Conservation (phyloP, 2,797 vertebrate genomes). For the Sciurus vulgaris region DNA sequence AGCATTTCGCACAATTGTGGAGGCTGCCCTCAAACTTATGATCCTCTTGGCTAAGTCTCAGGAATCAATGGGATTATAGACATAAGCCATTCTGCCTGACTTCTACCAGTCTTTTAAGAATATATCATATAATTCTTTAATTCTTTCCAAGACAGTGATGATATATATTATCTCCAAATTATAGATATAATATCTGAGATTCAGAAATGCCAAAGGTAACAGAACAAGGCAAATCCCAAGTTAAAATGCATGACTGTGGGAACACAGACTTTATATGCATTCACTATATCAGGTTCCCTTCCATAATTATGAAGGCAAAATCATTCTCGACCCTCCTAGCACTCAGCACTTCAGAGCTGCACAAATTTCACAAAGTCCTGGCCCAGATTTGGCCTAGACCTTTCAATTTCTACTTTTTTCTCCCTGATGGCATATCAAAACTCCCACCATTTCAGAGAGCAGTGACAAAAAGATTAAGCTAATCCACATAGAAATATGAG, state of each 20-base stretch:
- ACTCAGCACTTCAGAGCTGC: neutral
- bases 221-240: neutral
- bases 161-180: conserved; percentile 7
- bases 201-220: neutral
- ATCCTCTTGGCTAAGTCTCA: too few species aligned
- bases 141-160: neutral
- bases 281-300: neutral
- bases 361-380: neutral
- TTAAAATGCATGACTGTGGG: neutral
- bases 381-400: neutral
- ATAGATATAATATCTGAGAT: neutral
- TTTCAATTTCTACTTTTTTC: conserved; percentile 11
- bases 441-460: neutral
- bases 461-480: conserved; percentile 27
- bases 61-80: too few species aligned
- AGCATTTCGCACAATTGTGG: too few species aligned
- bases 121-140: neutral
- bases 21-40: too few species aligned
- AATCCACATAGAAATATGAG: neutral
- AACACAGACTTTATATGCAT: neutral
- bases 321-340: neutral
- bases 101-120: neutral
- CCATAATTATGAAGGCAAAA: neutral
- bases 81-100: too few species aligned
- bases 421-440: conserved; percentile 3